These are phyloP conservation scores for Cinara cedri DNA, from an alignment of 2,888 invertebrate species.

Conservation along the genomic window DNA sequence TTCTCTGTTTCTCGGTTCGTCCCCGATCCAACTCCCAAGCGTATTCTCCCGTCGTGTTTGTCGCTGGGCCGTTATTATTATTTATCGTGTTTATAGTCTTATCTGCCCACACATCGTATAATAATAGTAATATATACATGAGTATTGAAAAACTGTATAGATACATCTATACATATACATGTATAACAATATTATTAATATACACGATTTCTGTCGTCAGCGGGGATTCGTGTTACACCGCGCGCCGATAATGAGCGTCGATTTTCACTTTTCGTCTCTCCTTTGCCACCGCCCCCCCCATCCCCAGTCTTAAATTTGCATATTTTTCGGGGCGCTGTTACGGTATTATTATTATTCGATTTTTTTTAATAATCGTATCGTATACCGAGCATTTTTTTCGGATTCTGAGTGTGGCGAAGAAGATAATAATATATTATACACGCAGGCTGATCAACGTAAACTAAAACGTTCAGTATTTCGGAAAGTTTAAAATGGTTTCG, in stretches of 20 bases:
- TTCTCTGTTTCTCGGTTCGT: background rate
- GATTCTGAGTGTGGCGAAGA: too few species aligned
- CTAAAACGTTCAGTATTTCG: too few species aligned
- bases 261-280: slow-evolving; percentile 26
- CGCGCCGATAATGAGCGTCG: slow-evolving; percentile 47
- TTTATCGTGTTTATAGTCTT: slow-evolving; percentile 56
- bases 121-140: background rate
- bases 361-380: background rate
- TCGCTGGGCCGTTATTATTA: slow-evolving; percentile 35
- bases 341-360: slow-evolving; percentile 1
- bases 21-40: slow-evolving; percentile 12
- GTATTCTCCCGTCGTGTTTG: slow-evolving; percentile 44
- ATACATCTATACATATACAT: too few species aligned
- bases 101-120: slow-evolving; percentile 51
- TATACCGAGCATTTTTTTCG: background rate
- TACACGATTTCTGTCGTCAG: slow-evolving; percentile 19
- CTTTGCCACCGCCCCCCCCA: background rate
- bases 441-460: too few species aligned
- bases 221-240: slow-evolving; percentile 33
- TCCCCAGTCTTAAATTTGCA: background rate
- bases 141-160: slow-evolving; percentile 47
- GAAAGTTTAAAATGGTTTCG: too few species aligned
- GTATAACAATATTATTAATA: slow-evolving; percentile 11
- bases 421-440: too few species aligned
- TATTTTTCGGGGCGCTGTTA: background rate